phyloP scores from a whole-genome alignment of 1,140 invertebrate species.

The Brachionus rotundiformis region DNA sequence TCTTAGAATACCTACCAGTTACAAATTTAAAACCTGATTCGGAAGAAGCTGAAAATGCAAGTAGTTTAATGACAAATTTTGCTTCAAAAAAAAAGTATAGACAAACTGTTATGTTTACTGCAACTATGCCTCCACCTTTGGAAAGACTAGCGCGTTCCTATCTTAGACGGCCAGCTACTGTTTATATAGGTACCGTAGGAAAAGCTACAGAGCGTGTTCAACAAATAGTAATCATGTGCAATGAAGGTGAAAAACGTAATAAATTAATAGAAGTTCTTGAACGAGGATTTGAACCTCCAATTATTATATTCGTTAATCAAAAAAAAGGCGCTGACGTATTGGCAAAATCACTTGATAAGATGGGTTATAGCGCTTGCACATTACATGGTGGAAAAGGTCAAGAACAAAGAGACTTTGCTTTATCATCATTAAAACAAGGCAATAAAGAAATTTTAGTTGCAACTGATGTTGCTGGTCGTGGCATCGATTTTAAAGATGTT shows the following conservation, averaged over 20 bases:
- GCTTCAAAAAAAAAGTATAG: conserved; percentile 88
- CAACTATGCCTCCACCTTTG: conserved; percentile 97
- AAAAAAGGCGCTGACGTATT: conserved; percentile 98
- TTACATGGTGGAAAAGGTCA: conserved; percentile 87
- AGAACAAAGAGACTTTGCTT: conserved; percentile 96
- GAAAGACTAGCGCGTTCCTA: conserved; percentile 93
- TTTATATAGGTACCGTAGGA: conserved; percentile 96
- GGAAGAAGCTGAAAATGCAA: conserved; percentile 90
- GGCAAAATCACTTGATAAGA: conserved; percentile 92
- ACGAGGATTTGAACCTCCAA: conserved; percentile 79
- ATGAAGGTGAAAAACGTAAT: conserved; percentile 83
- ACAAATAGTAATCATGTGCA: conserved; percentile 89
- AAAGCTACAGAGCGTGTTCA: conserved; percentile 96
- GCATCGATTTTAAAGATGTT: conserved; percentile 99
- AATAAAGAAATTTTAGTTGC: conserved; percentile 97
- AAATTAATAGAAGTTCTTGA: conserved; percentile 68
- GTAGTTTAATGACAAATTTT: conserved; percentile 86
- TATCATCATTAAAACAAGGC: conserved; percentile 89
- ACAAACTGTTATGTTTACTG: conserved; percentile 99
- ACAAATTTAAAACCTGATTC: conserved; percentile 97
- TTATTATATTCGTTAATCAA: conserved; percentile 99
- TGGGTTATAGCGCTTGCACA: conserved; percentile 71
- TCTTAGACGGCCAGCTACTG: conserved; percentile 88
- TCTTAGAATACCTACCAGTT: conserved; percentile 96
- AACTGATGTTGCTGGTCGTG: conserved; percentile 97